A percentile compares a stretch with the other conserved stretches of the same genome.
Evolutionary conservation across 2,888 invertebrate genomes (phyloP).

Genomic region (Formica aserva): DNA sequence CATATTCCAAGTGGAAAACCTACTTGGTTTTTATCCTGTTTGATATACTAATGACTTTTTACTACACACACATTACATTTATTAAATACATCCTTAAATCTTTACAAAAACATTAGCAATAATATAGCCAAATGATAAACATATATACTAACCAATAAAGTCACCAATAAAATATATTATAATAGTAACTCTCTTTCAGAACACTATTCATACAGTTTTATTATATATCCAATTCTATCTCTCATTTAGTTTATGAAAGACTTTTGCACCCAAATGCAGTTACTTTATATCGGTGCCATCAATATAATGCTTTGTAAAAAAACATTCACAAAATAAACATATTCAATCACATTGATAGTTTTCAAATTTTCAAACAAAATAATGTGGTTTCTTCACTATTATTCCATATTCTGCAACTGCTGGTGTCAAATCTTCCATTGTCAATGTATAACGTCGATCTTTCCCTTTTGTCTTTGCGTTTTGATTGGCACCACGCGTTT

Average conservation of each 20-base stretch:
- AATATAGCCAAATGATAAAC: neutral
- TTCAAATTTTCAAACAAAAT: conserved; percentile 90
- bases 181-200: neutral
- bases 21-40: neutral
- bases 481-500: conserved; percentile 89
- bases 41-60: neutral
- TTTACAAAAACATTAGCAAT: conserved; percentile 10
- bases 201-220: neutral
- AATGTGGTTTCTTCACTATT: conserved; percentile 96
- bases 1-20: neutral
- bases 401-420: conserved; percentile 98
- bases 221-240: neutral
- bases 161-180: neutral
- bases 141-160: neutral
- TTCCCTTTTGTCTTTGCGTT: conserved; percentile 87
- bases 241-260: neutral
- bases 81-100: neutral
- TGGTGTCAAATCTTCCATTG: conserved; percentile 98
- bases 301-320: neutral
- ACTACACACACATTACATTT: neutral
- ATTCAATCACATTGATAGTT: neutral
- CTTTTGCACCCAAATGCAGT: neutral
- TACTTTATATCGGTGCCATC: neutral
- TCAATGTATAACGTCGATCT: conserved; percentile 94
- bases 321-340: neutral